Base-by-base conservation (phyloP, 2,888 invertebrate species). In the Tanypteryx hageni region DNA sequence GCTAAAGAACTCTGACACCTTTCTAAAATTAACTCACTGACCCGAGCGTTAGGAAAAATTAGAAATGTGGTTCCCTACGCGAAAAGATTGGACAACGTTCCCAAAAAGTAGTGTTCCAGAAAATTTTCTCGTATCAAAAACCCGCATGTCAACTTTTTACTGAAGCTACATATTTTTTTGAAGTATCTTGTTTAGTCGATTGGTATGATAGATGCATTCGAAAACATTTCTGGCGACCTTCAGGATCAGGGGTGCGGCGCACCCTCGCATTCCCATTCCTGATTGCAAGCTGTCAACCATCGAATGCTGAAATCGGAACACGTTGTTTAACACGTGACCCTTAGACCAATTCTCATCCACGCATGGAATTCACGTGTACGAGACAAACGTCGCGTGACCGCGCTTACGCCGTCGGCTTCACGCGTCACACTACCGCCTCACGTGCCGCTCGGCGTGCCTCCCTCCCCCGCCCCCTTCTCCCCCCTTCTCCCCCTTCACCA, bases 291-390 rank as follows among this genome's bases (percentile, higher is more conserved):
- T 11, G n/a, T 10, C n/a, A 11, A 2, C 57, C 85, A 22, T 81
- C 85, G 61, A 61, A 61, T 59, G 86, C 59, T 86, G 59, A 86
- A 27, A 14, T 58, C 13, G 14, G 56, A 14, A 27, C 86, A 86
- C 86, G 86, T 86, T 86, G n/a, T 16, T 31, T 16, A 13, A 86
- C 86, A 86, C 86, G 86, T 86, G 86, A 86, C 86, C 16, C 86
- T 8, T 18, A 16, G 44, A 44, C 18, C 85, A 9, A 22, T 58
- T 58, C 58, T 16, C 86, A 61, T 61, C 27, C 61, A 86, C 86
- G 86, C 61, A 59, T 61, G 86, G 59, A 61, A 86, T 86, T 86
- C 86, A 86, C 86, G 86, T 86, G 86, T 61, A 16, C 8, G 59
- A 31, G 59, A 27, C 86, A 86, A 86, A 86, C 86, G 86, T 86